phyloP scores from a whole-genome alignment of 2,888 invertebrate species.

The Drosophila sordidula region DNA sequence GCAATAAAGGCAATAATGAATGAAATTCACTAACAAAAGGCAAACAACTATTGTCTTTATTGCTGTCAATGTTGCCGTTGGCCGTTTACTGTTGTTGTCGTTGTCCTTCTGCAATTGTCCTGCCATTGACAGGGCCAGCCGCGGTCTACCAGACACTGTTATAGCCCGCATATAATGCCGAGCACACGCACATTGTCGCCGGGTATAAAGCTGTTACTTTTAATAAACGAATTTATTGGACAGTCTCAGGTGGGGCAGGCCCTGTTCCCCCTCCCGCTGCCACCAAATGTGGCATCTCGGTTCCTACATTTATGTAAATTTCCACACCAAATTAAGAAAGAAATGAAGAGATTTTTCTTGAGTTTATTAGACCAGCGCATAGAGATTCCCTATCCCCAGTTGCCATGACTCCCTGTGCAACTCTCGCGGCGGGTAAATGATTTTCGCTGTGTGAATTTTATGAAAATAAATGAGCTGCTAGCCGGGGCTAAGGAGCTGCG shows the following conservation, averaged over 20 bases:
- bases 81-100: slow-evolving; percentile 22
- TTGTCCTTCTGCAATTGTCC: slow-evolving; percentile 21
- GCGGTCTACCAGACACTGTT: slow-evolving; percentile 15
- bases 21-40: slow-evolving; percentile 74
- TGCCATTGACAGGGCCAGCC: background rate
- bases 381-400: slow-evolving; percentile 22
- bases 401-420: background rate
- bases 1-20: slow-evolving; percentile 79
- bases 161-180: slow-evolving; percentile 36
- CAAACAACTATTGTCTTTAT: slow-evolving; percentile 74
- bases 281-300: slow-evolving; percentile 14
- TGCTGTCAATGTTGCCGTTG: slow-evolving; percentile 48
- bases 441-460: slow-evolving; percentile 71
- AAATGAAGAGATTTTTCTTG: slow-evolving; percentile 70
- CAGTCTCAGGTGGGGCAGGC: slow-evolving; percentile 23
- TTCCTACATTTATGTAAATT: slow-evolving; percentile 70
- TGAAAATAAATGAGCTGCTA: slow-evolving; percentile 76
- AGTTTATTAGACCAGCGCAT: slow-evolving; percentile 66
- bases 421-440: slow-evolving; percentile 45
- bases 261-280: background rate
- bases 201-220: slow-evolving; percentile 69
- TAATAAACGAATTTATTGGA: slow-evolving; percentile 75
- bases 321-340: slow-evolving; percentile 57
- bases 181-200: slow-evolving; percentile 71
- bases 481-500: slow-evolving; percentile 16